These are phyloP conservation scores for Piaya cayana DNA, from an alignment of 2,113 vertebrate species.

Conservation along the genomic window DNA sequence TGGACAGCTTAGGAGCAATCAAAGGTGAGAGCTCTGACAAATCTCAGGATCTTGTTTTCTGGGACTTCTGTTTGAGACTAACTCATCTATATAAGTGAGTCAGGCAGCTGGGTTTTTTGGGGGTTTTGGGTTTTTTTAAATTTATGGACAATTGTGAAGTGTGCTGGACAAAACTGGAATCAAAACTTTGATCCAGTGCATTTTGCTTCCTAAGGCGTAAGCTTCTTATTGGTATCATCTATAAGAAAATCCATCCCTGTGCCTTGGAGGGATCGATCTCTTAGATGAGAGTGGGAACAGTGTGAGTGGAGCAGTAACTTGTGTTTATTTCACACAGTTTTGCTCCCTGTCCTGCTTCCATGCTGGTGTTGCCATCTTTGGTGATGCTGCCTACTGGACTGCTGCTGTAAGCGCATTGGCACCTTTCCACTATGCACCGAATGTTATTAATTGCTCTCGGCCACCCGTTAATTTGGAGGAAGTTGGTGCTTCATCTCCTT, in stretches of 20 bases:
- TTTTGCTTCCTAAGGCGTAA: neutral
- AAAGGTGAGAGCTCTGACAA: neutral
- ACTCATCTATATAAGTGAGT: no score
- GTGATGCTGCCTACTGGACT: neutral
- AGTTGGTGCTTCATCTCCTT: neutral
- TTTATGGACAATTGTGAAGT: neutral
- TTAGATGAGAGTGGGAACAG: neutral
- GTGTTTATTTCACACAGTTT: neutral
- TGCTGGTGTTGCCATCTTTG: neutral
- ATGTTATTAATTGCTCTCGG: neutral
- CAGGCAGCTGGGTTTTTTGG: rapidly evolving
- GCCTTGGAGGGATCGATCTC: neutral
- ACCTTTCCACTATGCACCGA: neutral
- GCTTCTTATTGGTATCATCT: neutral
- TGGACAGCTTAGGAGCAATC: neutral
- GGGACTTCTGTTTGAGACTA: no score
- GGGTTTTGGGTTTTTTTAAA: no score
- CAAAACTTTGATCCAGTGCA: neutral
- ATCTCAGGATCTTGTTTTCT: neutral
- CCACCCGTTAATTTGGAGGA: neutral
- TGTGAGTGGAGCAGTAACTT: neutral
- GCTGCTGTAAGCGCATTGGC: neutral
- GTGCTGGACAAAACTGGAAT: neutral
- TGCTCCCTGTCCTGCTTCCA: neutral
- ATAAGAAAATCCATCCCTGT: neutral